Percentiles rank a stretch among this genome's conserved stretches.
Conservation (phyloP, 2,888 invertebrate genomes). For the Eubasilissa splendida region DNA sequence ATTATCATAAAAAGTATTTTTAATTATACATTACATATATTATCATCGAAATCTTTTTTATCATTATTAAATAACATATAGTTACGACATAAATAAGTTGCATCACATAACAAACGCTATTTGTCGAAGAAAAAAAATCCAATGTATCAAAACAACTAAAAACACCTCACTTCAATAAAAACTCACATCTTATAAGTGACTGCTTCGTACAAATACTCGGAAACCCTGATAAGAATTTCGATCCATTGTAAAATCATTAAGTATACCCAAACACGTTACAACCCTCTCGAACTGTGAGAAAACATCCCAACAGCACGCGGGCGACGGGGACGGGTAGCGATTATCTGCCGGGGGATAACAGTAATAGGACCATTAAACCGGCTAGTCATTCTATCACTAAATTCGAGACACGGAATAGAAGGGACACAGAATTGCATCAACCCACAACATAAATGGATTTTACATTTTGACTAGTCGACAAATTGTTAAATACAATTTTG, state of each 20-base stretch:
- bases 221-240: conserved; percentile 33
- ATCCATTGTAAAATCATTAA: conserved; percentile 40
- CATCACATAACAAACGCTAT: background rate
- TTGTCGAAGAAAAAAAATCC: background rate
- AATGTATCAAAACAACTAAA: background rate
- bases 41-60: no score
- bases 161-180: background rate
- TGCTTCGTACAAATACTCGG: conserved; percentile 15
- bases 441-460: background rate
- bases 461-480: conserved; percentile 1
- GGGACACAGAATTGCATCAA: background rate
- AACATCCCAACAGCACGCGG: conserved; percentile 38
- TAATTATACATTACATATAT: no score
- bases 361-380: conserved; percentile 24
- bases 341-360: conserved; percentile 14
- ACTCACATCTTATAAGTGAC: conserved; percentile 11
- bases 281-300: conserved; percentile 43
- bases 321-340: conserved; percentile 8
- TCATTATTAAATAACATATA: background rate
- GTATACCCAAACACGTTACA: conserved; percentile 30
- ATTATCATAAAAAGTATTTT: no score
- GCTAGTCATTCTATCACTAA: background rate
- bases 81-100: background rate
- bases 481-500: conserved; percentile 21
- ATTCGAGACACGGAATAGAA: conserved; percentile 9